Percentiles rank a stretch among this genome's conserved stretches.
Conservation (phyloP, 2,113 vertebrate species). For the Chlorodrepanis virens region DNA sequence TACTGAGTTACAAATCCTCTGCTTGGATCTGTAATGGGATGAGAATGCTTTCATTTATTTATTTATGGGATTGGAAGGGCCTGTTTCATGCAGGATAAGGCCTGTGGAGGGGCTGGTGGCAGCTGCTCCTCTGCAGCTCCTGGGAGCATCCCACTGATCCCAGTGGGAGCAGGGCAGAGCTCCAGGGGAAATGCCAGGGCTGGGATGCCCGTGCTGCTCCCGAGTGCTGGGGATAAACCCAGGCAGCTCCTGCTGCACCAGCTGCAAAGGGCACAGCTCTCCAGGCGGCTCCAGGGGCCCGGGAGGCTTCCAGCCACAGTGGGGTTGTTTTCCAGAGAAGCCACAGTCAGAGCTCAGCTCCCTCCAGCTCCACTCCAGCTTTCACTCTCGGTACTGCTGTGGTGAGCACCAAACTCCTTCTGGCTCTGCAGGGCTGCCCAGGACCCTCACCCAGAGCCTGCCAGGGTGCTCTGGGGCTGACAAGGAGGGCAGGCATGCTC, state of each 20-base stretch:
- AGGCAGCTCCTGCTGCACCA: neutral
- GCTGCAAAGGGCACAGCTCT: neutral
- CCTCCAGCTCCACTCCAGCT: neutral
- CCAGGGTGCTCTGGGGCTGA: neutral
- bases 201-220: neutral
- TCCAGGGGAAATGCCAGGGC: fast-evolving
- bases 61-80: neutral
- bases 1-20: neutral
- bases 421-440: fast-evolving
- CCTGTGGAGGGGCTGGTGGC: neutral
- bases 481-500: neutral
- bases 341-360: neutral
- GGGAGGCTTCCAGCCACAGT: neutral
- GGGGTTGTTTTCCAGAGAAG: neutral
- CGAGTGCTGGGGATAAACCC: neutral
- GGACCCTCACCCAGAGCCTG: neutral
- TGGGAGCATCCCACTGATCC: neutral
- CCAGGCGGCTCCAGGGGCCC: neutral
- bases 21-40: neutral
- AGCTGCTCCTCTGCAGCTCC: neutral
- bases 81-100: neutral
- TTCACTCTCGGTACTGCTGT: fast-evolving
- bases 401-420: neutral
- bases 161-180: neutral
- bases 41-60: neutral